These are phyloP conservation scores for Tapirus indicus DNA, from an alignment of 2,797 vertebrate genomes.

Conservation along the genomic window DNA sequence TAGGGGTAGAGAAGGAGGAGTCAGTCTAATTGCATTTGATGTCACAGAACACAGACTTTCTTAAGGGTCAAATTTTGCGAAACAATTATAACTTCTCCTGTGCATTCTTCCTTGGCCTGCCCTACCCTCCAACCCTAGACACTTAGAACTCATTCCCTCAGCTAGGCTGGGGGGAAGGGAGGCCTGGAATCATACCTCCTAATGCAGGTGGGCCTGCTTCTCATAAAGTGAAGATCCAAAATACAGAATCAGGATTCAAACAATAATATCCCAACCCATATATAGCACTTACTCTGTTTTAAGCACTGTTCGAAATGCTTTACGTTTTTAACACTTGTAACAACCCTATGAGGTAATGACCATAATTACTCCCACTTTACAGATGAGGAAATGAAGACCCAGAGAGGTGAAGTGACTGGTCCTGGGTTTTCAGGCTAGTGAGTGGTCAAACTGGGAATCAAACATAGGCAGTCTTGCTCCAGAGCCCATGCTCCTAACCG, in stretches of 20 bases:
- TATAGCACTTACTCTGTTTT: not conserved
- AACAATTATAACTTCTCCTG: slow-evolving; percentile 27
- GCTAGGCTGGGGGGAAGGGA: not conserved
- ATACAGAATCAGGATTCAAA: slow-evolving; percentile 39
- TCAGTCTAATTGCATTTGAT: not conserved
- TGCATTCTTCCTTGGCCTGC: not conserved
- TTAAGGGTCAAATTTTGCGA: slow-evolving; percentile 30
- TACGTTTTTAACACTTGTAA: slow-evolving; percentile 42
- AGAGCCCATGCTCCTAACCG: not conserved
- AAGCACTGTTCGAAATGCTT: slow-evolving; percentile 36
- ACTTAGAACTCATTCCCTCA: slow-evolving; percentile 24
- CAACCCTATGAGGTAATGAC: slow-evolving; percentile 4
- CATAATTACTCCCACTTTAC: slow-evolving; percentile 24
- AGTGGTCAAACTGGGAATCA: not conserved
- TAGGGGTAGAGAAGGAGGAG: not conserved
- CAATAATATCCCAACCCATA: not conserved
- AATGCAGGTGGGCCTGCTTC: not conserved
- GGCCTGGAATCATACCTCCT: not conserved
- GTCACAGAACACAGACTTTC: slow-evolving; percentile 47
- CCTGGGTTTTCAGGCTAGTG: not conserved
- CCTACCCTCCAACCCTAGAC: not conserved
- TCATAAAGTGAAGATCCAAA: slow-evolving; percentile 24
- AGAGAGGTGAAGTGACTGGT: not conserved
- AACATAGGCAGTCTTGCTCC: not conserved
- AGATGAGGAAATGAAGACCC: slow-evolving; percentile 43